Conservation (phyloP, 2,113 vertebrate species). For the Actenoides hombroni region DNA sequence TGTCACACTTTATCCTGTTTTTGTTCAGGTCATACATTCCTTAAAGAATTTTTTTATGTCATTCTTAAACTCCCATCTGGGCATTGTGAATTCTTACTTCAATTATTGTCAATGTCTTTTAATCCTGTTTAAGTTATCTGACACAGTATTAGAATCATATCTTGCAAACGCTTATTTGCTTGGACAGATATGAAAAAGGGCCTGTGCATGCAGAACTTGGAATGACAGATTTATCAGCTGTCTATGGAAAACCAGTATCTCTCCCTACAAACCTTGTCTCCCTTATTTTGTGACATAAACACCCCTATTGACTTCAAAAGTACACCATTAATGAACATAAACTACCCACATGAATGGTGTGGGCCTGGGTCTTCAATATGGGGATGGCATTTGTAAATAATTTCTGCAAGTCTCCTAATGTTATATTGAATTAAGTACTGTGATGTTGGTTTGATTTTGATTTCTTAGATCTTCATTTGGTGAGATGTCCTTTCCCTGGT, state of each 20-base stretch:
- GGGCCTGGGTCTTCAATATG: background rate
- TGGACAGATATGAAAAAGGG: background rate
- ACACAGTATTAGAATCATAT: background rate
- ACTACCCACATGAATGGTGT: background rate
- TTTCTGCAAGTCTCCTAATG: background rate
- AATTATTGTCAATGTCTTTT: background rate
- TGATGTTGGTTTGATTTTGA: background rate
- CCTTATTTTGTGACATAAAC: background rate
- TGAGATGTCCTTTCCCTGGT: background rate
- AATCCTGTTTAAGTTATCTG: background rate
- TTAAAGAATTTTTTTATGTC: background rate
- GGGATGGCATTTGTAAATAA: background rate
- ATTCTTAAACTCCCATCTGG: background rate
- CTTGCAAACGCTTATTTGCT: background rate
- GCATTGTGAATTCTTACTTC: background rate
- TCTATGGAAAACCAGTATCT: background rate
- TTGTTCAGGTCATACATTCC: background rate
- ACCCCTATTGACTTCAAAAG: background rate
- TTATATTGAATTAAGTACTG: background rate
- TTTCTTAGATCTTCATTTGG: background rate
- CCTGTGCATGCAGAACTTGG: background rate
- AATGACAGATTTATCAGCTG: background rate
- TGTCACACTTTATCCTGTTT: background rate
- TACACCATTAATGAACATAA: background rate
- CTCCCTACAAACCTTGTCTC: background rate